Percentiles rank a stretch among this genome's conserved stretches.
phyloP scores from a whole-genome alignment of 2,113 vertebrate genomes.

The Sminthopsis crassicaudata region DNA sequence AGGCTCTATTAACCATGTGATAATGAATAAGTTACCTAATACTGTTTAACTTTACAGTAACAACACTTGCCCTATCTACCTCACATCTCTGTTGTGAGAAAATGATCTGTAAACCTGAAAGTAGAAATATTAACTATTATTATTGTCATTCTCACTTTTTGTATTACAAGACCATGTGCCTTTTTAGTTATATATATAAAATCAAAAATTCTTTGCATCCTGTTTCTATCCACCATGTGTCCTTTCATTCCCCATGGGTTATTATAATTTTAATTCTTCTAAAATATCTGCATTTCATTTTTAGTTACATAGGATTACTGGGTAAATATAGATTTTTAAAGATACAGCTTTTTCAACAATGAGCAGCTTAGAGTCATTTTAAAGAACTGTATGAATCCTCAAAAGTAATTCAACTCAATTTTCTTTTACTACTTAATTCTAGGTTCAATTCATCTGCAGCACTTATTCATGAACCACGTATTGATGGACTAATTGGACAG shows the following conservation, averaged over 20 bases:
- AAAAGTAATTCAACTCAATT: neutral
- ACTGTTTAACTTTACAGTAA: neutral
- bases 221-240: neutral
- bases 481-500: neutral
- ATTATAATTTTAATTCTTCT: neutral
- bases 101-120: neutral
- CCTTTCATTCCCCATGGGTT: neutral
- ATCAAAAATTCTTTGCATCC: neutral
- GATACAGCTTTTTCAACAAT: neutral
- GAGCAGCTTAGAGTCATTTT: neutral
- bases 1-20: conserved; percentile 2
- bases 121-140: neutral
- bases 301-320: neutral
- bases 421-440: neutral
- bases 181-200: neutral
- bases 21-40: neutral
- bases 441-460: neutral
- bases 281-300: neutral
- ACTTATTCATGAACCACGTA: neutral
- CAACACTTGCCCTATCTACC: neutral
- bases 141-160: neutral
- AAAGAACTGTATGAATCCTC: neutral
- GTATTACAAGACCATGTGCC: neutral
- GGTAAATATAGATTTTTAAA: neutral
- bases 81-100: neutral